These are phyloP conservation scores for Phrynocephalus vlangalii DNA, from an alignment of 2,797 vertebrate species.

Conservation along the genomic window DNA sequence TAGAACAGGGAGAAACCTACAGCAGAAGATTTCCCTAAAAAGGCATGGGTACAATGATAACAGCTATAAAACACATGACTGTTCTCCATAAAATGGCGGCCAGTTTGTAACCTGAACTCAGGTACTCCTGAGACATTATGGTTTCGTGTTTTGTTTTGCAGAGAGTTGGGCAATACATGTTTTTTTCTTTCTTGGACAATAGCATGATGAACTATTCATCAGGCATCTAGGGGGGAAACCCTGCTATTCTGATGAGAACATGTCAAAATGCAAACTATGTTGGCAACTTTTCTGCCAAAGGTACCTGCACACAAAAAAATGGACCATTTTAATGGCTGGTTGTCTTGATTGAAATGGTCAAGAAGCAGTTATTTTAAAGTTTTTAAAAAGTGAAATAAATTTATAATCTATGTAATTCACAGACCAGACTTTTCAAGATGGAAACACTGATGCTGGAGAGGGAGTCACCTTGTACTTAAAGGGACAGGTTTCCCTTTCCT, in stretches of 20 bases:
- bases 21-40: neutral
- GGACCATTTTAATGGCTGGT: constrained; percentile 52
- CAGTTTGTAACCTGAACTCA: constrained; percentile 8
- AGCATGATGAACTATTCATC: constrained; percentile 49
- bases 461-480: constrained; percentile 56
- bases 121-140: too few relatives aligned
- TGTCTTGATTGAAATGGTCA: neutral
- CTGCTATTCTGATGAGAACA: constrained; percentile 46
- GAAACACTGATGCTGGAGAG: constrained; percentile 33
- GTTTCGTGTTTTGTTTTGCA: neutral
- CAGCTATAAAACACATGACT: neutral
- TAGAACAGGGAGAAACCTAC: neutral
- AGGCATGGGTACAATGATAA: neutral
- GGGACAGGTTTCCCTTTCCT: neutral
- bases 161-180: neutral
- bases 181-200: constrained; percentile 13
- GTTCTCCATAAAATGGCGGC: neutral
- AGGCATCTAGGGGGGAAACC: constrained; percentile 32
- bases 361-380: neutral
- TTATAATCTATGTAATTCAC: constrained; percentile 32
- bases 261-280: constrained; percentile 34
- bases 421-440: neutral
- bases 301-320: constrained; percentile 50
- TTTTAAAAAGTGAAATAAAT: constrained; percentile 52
- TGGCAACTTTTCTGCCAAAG: constrained; percentile 45